These are phyloP conservation scores for Morone chrysops DNA, from an alignment of 2,113 vertebrate genomes.

Conservation along the genomic window DNA sequence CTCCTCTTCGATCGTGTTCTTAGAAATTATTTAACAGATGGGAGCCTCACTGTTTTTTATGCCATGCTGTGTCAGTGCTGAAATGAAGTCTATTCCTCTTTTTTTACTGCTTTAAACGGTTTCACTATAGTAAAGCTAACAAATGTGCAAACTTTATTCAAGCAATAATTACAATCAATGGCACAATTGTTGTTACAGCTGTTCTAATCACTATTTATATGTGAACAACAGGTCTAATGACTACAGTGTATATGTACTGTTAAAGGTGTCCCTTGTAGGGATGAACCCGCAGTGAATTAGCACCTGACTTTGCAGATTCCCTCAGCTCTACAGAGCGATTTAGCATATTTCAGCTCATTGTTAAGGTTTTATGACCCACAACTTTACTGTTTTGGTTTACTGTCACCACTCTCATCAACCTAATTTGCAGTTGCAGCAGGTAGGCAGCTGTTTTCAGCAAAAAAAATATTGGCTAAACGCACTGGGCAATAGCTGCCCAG, in stretches of 20 bases:
- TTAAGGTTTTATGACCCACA: not conserved
- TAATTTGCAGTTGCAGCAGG: not conserved
- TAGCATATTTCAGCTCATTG: not conserved
- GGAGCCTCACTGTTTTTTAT: conserved; percentile 13
- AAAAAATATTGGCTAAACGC: not conserved
- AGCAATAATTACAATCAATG: not conserved
- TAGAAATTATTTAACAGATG: conserved; percentile 49
- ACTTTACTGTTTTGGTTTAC: not conserved
- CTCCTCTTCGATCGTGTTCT: conserved; percentile 17
- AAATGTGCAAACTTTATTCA: not conserved
- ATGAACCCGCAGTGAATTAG: not conserved
- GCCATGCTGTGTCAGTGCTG: conserved; percentile 18
- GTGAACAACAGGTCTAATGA: not conserved
- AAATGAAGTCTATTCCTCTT: not conserved
- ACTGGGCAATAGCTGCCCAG: not conserved
- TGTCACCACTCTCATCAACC: not conserved
- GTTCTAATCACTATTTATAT: not conserved
- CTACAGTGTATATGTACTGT: not conserved
- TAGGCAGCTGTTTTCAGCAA: not conserved
- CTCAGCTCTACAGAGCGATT: not conserved
- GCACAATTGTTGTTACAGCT: not conserved
- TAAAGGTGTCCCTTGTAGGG: not conserved
- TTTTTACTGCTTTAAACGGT: not conserved
- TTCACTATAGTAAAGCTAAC: not conserved
- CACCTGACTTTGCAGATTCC: not conserved